These are phyloP conservation scores for Gallinago jamesoni DNA, from an alignment of 2,113 vertebrate genomes.

Conservation along the genomic window DNA sequence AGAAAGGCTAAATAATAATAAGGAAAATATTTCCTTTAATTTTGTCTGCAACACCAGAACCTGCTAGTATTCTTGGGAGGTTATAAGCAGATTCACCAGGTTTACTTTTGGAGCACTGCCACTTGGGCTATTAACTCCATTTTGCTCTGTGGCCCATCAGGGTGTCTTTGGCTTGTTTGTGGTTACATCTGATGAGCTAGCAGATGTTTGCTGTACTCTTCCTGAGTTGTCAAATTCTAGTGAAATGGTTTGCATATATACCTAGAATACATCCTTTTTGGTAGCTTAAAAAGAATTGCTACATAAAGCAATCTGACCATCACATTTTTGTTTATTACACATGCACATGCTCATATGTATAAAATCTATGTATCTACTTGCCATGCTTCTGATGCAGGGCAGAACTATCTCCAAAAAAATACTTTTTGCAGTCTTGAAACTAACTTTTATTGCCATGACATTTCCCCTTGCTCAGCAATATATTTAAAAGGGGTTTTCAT, in stretches of 20 bases:
- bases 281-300: not conserved
- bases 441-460: not conserved
- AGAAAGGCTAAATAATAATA: not conserved
- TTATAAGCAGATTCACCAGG: not conserved
- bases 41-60: not conserved
- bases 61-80: not conserved
- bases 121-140: not conserved
- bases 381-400: not conserved
- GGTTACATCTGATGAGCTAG: not conserved
- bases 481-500: not conserved
- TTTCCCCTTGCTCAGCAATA: not conserved
- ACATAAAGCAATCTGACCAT: not conserved
- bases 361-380: not conserved
- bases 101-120: not conserved
- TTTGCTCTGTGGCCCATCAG: not conserved
- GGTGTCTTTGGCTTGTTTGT: not conserved
- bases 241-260: not conserved
- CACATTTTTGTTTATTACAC: not conserved
- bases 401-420: not conserved
- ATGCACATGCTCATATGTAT: accelerated
- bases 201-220: not conserved
- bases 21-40: not conserved
- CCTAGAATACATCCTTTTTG: not conserved
- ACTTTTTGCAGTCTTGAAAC: not conserved
- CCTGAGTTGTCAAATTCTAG: not conserved